Evolutionary conservation across 2,113 vertebrate species (phyloP), one percentile per base, ranked within the genome.

Genomic region (Onychostruthus taczanowskii): DNA sequence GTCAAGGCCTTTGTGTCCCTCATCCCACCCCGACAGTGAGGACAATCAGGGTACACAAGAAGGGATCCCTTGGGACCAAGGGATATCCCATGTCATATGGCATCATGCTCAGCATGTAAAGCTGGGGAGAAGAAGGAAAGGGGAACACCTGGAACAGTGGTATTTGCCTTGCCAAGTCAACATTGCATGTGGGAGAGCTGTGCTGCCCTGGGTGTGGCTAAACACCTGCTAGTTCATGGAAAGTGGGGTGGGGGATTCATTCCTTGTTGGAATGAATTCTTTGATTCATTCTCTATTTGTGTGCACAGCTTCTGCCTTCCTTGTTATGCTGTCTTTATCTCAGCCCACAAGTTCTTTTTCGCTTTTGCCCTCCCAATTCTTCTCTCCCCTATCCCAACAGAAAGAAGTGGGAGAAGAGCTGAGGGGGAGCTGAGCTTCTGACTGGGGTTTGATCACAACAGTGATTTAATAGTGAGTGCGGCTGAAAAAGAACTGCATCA

Each of bases 181-280:
- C 37, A 16, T 5, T 14, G 7, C 11, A 5, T 0, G 10, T 33
- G 15, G 20, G 22, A 50, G 33, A 26, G 12, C 39, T 7, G 3
- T 13, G 28, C 23, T 62, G n/a, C 8, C 39, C 47, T 17, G 47
- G 39, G 15, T 14, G 20, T 52, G 73, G 55, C 73, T 46, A 33
- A 37, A 23, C 46, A 61, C 15, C 37, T 22, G 46, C 39, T 39
- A 11, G 41, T 1, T 7, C 23, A 7, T 19, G 28, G 63, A 7
- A 7, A 28, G 16, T 16, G 55, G 20, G n/a, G 16, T 39, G 44
- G 22, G 44, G 35, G 20, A 24, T 30, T 20, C 37, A 63, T 11
- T 35, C 49, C 30, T 17, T 26, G 19, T 6, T 55, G 41, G 10
- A 56, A 56, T 22, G 2, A 33, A 33, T 56, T 22, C 31, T n/a